Evolutionary conservation across 1,140 invertebrate genomes (phyloP).

Genomic region (Sminthurinus signatus): DNA sequence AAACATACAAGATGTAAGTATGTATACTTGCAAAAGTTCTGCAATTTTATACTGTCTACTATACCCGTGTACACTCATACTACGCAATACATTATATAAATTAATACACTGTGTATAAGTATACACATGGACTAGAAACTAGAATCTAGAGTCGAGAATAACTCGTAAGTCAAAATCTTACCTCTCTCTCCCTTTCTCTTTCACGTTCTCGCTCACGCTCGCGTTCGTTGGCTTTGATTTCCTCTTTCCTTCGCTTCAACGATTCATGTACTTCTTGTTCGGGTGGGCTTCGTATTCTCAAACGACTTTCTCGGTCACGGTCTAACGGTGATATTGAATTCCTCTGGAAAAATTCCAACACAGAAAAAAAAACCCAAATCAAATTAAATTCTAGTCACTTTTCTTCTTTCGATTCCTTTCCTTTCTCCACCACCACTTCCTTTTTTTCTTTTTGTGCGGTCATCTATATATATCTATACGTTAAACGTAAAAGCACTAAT

Average conservation of each 20-base stretch:
- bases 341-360: conserved; percentile 57
- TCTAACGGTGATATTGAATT: conserved; percentile 86
- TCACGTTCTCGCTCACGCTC: conserved; percentile 30
- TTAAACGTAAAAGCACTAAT: too few relatives aligned
- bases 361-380: neutral
- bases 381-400: neutral
- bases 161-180: too few relatives aligned
- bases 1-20: too few relatives aligned
- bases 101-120: too few relatives aligned
- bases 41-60: too few relatives aligned
- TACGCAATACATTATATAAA: too few relatives aligned
- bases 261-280: conserved; percentile 52
- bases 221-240: conserved; percentile 49
- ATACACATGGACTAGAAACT: too few relatives aligned
- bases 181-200: conserved; percentile 5
- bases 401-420: neutral
- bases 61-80: too few relatives aligned
- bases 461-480: too few relatives aligned
- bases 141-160: too few relatives aligned
- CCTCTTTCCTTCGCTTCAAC: conserved; percentile 70
- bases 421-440: neutral
- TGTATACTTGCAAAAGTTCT: too few relatives aligned
- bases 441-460: too few relatives aligned
- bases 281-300: conserved; percentile 48
- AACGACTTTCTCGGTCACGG: conserved; percentile 29